Evolutionary conservation across 2,113 vertebrate species (phyloP), one percentile per base, ranked within the genome.

Genomic region (Petaurus breviceps): DNA sequence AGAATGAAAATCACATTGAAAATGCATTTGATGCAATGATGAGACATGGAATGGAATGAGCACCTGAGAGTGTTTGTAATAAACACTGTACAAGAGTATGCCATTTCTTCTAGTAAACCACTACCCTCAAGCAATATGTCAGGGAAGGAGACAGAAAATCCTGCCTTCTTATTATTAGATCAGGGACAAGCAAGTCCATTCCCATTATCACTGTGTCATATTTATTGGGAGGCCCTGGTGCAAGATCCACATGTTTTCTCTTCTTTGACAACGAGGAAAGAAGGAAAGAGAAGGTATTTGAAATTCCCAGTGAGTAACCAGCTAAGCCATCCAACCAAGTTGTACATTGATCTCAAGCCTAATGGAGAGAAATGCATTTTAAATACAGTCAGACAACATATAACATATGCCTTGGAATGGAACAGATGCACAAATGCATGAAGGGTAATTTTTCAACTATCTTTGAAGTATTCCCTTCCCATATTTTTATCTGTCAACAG

Each of bases 381-480:
- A 96, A 96, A 89, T 68, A 95, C 14, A 97, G 46, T 12, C 11
- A 92, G 31, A 28, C 25, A 95, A 93, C 46, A 84, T 37, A 91
- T n/a, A 93, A 90, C 51, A 94, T 89, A 90, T 68, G 91, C 92
- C 46, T 95, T 91, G 28, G 16, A 55, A 93, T 92, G 94, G 68
- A 94, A 94, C 52, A 97, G 51, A 95, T 91, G 49, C 91, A 16
- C 50, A 84, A 94, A 55, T 89, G 14, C 93, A 93, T 55, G 8
- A 96, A 92, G n/a, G 89, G 10, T 16, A 92, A 24, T 28, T 96
- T 96, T 94, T 95, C 96, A 95, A 68, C 50, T 93, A 94, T 91
- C 51, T 49, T 94, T 92, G 37, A 90, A 93, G 91, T 47, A 96
- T 90, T 89, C 19, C 52, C 28, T 91, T 94, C 43, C 28, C 55